Evolutionary conservation across 2,113 vertebrate species (phyloP).

Genomic region (Coryphaenoides rupestris): DNA sequence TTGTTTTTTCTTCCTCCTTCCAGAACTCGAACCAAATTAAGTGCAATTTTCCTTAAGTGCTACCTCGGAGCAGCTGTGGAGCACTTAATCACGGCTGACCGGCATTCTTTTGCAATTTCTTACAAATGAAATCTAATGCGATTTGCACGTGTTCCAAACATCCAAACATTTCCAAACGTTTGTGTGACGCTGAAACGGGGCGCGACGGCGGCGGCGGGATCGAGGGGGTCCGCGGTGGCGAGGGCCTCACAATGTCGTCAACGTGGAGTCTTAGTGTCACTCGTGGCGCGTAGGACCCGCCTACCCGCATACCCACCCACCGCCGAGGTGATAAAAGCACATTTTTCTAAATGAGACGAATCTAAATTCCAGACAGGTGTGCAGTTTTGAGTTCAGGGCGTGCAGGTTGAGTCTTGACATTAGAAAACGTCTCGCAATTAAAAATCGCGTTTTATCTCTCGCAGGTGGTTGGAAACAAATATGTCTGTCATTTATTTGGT

Average conservation of each 20-base stretch:
- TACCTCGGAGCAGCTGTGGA: slow-evolving; percentile 49
- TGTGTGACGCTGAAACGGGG: not conserved
- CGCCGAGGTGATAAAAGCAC: not conserved
- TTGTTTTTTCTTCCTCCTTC: slow-evolving; percentile 39
- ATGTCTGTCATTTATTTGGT: slow-evolving; percentile 19
- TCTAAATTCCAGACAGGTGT: slow-evolving; percentile 8
- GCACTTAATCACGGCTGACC: slow-evolving; percentile 61
- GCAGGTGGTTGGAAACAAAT: not conserved
- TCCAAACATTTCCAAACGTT: slow-evolving; percentile 34
- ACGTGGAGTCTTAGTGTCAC: no score
- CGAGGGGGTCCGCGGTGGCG: no score
- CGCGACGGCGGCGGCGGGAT: not conserved
- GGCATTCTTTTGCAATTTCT: slow-evolving; percentile 57
- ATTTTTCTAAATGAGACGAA: no score
- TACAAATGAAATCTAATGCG: slow-evolving; percentile 40
- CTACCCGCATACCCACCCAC: no score
- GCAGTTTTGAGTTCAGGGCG: slow-evolving; percentile 15
- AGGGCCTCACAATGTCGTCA: no score
- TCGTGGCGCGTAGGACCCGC: no score
- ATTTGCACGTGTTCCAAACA: slow-evolving; percentile 38
- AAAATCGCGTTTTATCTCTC: slow-evolving; percentile 11
- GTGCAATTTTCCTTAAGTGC: slow-evolving; percentile 74
- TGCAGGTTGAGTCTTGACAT: slow-evolving; percentile 12
- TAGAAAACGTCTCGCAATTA: slow-evolving; percentile 3
- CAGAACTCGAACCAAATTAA: slow-evolving; percentile 72